Conservation (phyloP, 2,113 vertebrate species). For the Mobula hypostoma region DNA sequence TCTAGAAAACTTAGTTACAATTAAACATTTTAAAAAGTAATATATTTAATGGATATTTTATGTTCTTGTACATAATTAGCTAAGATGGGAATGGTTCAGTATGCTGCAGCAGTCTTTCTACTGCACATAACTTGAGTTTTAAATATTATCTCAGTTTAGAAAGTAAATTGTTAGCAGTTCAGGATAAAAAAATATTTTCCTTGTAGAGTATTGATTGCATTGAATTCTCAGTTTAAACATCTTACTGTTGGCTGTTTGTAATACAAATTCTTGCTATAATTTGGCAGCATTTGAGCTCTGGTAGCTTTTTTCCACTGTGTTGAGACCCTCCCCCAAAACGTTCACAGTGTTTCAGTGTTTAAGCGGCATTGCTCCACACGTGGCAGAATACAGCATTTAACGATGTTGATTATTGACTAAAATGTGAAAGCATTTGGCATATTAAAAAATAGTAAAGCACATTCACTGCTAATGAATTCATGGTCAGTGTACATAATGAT, state of each 20-base stretch:
- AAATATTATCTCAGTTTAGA: neutral
- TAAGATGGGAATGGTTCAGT: too few relatives aligned
- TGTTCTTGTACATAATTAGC: neutral
- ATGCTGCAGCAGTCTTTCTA: neutral
- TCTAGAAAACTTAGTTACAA: neutral
- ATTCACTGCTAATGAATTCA: neutral
- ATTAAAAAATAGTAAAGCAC: neutral
- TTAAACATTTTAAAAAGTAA: neutral
- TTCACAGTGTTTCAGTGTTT: constrained; percentile 33
- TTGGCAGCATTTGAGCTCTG: constrained; percentile 39
- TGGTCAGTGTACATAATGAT: neutral
- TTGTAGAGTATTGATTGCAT: neutral
- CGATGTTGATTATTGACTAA: constrained; percentile 40
- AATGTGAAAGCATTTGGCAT: neutral
- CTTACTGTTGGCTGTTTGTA: neutral
- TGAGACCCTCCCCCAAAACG: constrained; percentile 40
- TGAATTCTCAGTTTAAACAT: constrained; percentile 8
- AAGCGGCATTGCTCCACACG: constrained; percentile 49
- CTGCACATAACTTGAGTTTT: neutral
- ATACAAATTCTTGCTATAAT: neutral
- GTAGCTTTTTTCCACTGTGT: constrained; percentile 40
- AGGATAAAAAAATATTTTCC: neutral
- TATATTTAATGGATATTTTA: neutral
- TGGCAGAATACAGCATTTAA: constrained; percentile 46
- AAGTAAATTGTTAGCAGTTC: neutral